Evolutionary conservation across 2,888 invertebrate genomes (phyloP).

Genomic region (Pinctada fucata): DNA sequence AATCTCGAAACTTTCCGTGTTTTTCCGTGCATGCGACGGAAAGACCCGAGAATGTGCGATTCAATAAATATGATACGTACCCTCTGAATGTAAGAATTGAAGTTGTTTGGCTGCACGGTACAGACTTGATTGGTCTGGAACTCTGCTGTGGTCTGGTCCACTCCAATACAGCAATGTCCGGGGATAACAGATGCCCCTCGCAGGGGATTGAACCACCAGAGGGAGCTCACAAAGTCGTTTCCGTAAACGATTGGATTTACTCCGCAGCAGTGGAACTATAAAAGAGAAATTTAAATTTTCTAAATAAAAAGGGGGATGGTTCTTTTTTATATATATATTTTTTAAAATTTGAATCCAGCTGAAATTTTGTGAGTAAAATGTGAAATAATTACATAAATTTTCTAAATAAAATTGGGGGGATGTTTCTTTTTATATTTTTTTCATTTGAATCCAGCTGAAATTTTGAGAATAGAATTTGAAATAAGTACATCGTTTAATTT

Average conservation of each 20-base stretch:
- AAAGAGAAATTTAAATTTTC: not conserved
- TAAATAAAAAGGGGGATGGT: too few relatives aligned
- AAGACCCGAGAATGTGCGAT: too few relatives aligned
- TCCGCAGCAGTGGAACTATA: constrained; percentile 37
- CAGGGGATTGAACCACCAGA: constrained; percentile 28
- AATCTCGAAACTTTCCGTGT: too few relatives aligned
- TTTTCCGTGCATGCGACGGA: too few relatives aligned
- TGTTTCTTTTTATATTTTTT: not conserved
- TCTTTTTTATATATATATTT: not conserved
- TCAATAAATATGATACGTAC: not conserved
- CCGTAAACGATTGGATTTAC: constrained; percentile 29
- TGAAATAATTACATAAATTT: too few relatives aligned
- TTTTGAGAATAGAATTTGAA: too few relatives aligned
- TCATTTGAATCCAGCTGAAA: too few relatives aligned
- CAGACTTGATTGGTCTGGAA: constrained; percentile 30
- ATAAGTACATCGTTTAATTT: too few relatives aligned
- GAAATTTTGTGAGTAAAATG: too few relatives aligned
- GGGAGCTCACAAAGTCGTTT: constrained; percentile 30
- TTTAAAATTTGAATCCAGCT: too few relatives aligned
- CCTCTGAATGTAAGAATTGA: constrained; percentile 31
- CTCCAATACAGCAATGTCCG: constrained; percentile 34
- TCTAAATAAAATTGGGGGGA: too few relatives aligned
- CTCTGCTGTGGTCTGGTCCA: constrained; percentile 24
- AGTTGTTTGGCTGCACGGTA: constrained; percentile 30
- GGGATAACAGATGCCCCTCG: constrained; percentile 27